Evolutionary conservation across 30 jellyfish, hydroid and myxozoan species (phyloP), one percentile per base, ranked within the genome.

Genomic region (Turritopsis dohrnii): DNA sequence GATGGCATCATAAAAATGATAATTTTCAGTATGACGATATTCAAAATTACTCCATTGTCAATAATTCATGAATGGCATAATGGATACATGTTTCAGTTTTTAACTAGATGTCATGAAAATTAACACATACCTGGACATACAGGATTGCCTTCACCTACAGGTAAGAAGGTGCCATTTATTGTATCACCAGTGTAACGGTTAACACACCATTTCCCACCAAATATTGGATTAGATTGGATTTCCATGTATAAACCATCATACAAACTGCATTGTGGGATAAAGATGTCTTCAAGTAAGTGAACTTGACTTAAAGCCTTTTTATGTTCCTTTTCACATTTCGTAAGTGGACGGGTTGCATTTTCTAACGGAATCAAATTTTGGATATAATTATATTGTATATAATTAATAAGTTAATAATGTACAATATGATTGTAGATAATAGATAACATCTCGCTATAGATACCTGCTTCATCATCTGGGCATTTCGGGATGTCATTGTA

Each of bases 201-300:
- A 54, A 81, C 88, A 81, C 88, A 81, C 88, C 88, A 81, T 30
- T n/a, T 25, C 21, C 66, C 60, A 21, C 85, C 85, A 52, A 23
- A 7, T 13, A 25, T 20, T 7, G 88, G 66, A 8, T 25, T 21
- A 4, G 29, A n/a, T 21, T 66, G 88, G 17, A 81, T n/a, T 66
- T 66, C 85, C 54, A n/a, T 53, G 54, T 53, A 81, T 53, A 81
- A 66, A 0, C 88, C 88, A 23, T 79, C 86, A 69, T n/a, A 69
- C 77, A 69, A 69, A 69, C 77, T 69, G 77, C 77, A 69, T n/a
- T 23, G 28, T 69, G 77, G 77, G 9, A 69, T 27, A 19, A 69
- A 69, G 16, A 69, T 69, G 30, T 69, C 77, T n/a, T 23, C 22
- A 19, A 8, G 9, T 69, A n/a, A 23, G 28, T 9, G 9, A n/a